Evolutionary conservation across 2,113 vertebrate species (phyloP).

Genomic region (Dryoscopus gambensis): DNA sequence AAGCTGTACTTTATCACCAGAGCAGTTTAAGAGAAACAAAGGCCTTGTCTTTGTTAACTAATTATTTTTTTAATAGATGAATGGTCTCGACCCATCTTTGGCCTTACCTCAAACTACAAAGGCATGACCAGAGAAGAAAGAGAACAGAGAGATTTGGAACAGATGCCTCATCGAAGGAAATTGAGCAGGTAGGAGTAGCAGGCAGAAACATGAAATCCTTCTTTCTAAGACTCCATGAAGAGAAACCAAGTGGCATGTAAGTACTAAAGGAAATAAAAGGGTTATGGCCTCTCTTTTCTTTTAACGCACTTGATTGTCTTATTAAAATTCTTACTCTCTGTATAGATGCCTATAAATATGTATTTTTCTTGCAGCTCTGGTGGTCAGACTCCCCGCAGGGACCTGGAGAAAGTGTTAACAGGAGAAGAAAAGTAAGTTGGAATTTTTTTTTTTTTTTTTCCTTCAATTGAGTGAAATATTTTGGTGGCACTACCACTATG

Average conservation of each 20-base stretch:
- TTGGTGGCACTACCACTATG: background rate
- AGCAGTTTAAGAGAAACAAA: background rate
- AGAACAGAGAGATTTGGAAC: slow-evolving; percentile 94
- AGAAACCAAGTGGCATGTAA: background rate
- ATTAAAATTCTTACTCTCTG: background rate
- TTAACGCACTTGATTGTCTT: background rate
- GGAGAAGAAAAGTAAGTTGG: slow-evolving; percentile 93
- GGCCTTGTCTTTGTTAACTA: background rate
- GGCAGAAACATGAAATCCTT: background rate
- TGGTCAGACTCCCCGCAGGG: slow-evolving; percentile 94
- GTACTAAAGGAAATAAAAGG: background rate
- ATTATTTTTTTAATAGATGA: slow-evolving; percentile 78
- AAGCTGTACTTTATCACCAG: background rate
- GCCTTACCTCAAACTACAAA: slow-evolving; percentile 96
- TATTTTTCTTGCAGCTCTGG: slow-evolving; percentile 79
- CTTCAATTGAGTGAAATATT: background rate
- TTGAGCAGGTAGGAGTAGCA: slow-evolving; percentile 80
- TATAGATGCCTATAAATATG: background rate
- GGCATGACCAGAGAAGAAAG: slow-evolving; percentile 97
- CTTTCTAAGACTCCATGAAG: background rate
- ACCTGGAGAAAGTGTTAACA: slow-evolving; percentile 96
- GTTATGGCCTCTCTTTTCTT: background rate
- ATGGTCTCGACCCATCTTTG: slow-evolving; percentile 97
- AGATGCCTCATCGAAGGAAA: slow-evolving; percentile 91
- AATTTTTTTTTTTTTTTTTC: background rate